phyloP scores from a whole-genome alignment of 2,113 vertebrate species.

The Candoia aspera region DNA sequence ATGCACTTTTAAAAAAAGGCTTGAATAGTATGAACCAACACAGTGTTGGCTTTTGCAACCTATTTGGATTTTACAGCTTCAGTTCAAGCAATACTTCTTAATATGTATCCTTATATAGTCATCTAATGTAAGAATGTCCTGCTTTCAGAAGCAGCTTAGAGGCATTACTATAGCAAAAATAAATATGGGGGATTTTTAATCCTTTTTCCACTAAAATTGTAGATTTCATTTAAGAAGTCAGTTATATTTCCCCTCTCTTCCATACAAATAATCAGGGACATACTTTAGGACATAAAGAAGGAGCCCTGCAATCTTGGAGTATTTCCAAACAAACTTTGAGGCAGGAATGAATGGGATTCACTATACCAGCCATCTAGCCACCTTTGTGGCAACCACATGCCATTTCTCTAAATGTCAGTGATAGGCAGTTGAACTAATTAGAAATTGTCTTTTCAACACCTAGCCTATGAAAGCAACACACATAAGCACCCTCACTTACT shows the following conservation, averaged over 20 bases:
- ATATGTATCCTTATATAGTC: not conserved
- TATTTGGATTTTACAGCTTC: not conserved
- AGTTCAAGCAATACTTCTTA: not conserved
- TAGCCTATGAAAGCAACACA: not conserved
- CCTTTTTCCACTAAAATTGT: not conserved
- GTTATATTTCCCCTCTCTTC: not conserved
- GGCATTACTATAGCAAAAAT: constrained; percentile 22
- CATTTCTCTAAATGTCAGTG: not conserved
- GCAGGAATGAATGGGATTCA: not conserved
- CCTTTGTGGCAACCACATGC: not conserved
- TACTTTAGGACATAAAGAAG: not conserved
- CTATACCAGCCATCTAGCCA: not conserved
- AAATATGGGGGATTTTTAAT: not conserved
- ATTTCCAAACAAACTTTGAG: not conserved
- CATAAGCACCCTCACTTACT: not conserved
- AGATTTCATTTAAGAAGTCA: not conserved
- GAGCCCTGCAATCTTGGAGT: not conserved
- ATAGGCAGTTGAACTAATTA: not conserved
- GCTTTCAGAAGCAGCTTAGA: constrained; percentile 31
- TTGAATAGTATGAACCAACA: not conserved
- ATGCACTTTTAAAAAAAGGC: not conserved
- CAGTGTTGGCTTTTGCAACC: constrained; percentile 1
- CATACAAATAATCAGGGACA: not conserved
- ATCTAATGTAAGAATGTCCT: accelerated
- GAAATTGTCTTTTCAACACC: not conserved